phyloP scores from a whole-genome alignment of 92 coral and sea anemone species.

The Pocillopora grandis region DNA sequence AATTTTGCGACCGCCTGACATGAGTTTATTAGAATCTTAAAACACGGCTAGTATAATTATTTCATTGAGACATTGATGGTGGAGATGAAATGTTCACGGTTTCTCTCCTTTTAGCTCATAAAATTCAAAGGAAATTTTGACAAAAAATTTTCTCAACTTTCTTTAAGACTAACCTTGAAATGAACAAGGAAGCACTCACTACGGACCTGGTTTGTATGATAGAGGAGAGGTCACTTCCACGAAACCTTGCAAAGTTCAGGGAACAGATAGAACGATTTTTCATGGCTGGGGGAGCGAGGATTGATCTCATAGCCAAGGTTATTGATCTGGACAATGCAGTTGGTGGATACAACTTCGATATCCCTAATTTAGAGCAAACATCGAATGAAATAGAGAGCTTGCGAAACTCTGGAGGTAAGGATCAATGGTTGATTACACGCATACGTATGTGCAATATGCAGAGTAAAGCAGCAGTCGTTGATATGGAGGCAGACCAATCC shows the following conservation, averaged over 20 bases:
- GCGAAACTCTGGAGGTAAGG: conserved; percentile 1
- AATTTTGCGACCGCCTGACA: not conserved
- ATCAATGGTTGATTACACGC: not conserved
- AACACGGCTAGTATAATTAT: too few species aligned
- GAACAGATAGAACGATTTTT: conserved; percentile 43
- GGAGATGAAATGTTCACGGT: too few species aligned
- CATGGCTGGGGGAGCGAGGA: conserved; percentile 29
- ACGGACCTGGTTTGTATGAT: conserved; percentile 30
- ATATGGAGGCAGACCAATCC: too few species aligned
- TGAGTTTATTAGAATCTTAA: too few species aligned
- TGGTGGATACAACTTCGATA: conserved; percentile 47
- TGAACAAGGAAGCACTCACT: conserved; percentile 41
- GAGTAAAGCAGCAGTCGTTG: too few species aligned
- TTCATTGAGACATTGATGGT: too few species aligned
- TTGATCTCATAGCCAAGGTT: conserved; percentile 48
- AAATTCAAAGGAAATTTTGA: too few species aligned
- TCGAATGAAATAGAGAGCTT: not conserved
- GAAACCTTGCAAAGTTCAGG: conserved; percentile 23
- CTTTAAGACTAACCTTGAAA: conserved; percentile 38
- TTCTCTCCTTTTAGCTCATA: too few species aligned
- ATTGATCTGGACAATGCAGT: conserved; percentile 41
- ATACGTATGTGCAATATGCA: not conserved
- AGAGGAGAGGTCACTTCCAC: not conserved
- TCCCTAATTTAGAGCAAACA: conserved; percentile 12
- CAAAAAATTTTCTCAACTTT: too few species aligned